Evolutionary conservation across 2,888 invertebrate species (phyloP).

Genomic region (Diadegma fenestrale): DNA sequence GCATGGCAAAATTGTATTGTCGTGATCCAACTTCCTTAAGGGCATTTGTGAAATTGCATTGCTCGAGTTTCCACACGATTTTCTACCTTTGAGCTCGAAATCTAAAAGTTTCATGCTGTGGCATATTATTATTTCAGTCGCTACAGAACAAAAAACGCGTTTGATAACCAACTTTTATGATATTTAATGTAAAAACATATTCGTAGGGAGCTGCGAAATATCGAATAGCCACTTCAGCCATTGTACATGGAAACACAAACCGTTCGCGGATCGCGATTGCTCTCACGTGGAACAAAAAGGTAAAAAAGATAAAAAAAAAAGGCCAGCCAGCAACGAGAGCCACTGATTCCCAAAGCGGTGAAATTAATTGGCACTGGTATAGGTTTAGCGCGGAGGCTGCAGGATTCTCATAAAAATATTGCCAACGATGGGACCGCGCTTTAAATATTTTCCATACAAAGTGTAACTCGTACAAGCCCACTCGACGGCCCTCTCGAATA

Average conservation of each 20-base stretch:
- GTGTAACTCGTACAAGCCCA: constrained; percentile 9
- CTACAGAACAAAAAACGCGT: too few relatives aligned
- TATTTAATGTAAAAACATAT: background rate
- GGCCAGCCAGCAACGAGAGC: background rate
- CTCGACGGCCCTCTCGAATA: background rate
- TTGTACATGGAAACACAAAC: background rate
- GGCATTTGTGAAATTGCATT: background rate
- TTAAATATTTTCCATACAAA: constrained; percentile 51
- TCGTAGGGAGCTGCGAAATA: background rate
- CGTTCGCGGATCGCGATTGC: background rate
- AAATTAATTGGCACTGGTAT: constrained; percentile 48
- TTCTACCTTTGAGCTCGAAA: background rate
- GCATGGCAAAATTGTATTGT: too few relatives aligned
- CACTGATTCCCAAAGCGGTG: constrained; percentile 22
- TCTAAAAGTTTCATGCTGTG: background rate
- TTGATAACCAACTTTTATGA: background rate
- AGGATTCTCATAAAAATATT: constrained; percentile 42
- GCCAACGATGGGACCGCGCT: constrained; percentile 5
- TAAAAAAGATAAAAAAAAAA: too few relatives aligned
- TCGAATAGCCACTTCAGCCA: background rate
- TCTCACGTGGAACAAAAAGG: background rate
- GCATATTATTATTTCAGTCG: background rate
- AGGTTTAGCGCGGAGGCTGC: background rate
- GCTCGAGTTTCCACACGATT: background rate
- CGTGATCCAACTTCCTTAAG: too few relatives aligned